These are phyloP conservation scores for Melikaiella ostensackeni DNA, from an alignment of 2,888 invertebrate genomes.

Conservation along the genomic window DNA sequence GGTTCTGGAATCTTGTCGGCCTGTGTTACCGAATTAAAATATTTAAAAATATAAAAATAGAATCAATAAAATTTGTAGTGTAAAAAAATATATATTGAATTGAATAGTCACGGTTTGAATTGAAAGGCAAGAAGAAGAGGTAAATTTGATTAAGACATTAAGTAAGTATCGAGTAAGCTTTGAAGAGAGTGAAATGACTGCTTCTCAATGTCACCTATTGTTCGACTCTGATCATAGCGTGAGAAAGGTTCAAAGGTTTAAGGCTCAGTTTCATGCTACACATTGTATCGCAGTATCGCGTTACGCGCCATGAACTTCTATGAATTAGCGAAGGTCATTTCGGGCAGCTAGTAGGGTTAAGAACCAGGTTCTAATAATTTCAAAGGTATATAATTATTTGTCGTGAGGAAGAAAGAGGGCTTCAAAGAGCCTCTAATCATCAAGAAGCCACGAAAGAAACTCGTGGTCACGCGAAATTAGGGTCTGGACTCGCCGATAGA, in stretches of 20 bases:
- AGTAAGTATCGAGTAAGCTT: not conserved
- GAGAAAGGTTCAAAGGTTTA: conserved; percentile 38
- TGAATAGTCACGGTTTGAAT: conserved; percentile 1
- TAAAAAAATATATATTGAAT: not conserved
- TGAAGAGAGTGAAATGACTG: not conserved
- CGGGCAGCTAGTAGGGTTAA: not conserved
- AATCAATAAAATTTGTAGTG: not conserved
- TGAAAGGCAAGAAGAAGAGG: conserved; percentile 5
- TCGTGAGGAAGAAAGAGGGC: not conserved
- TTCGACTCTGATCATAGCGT: conserved; percentile 29
- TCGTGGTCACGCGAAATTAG: conserved; percentile 31
- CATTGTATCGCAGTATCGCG: conserved; percentile 32
- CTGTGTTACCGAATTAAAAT: too few relatives aligned
- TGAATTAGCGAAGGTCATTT: conserved; percentile 34
- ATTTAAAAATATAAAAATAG: too few relatives aligned
- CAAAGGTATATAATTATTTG: conserved; percentile 31
- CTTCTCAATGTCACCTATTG: conserved; percentile 32
- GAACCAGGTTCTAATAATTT: conserved; percentile 34
- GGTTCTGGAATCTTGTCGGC: too few relatives aligned
- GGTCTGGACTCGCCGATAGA: not conserved
- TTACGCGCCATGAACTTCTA: conserved; percentile 37
- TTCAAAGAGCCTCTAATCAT: not conserved
- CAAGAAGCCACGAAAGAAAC: conserved; percentile 29
- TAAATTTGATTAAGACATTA: conserved; percentile 27
- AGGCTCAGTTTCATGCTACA: conserved; percentile 24